phyloP scores from a whole-genome alignment of 2,797 vertebrate genomes.

The Aphelocoma californica region DNA sequence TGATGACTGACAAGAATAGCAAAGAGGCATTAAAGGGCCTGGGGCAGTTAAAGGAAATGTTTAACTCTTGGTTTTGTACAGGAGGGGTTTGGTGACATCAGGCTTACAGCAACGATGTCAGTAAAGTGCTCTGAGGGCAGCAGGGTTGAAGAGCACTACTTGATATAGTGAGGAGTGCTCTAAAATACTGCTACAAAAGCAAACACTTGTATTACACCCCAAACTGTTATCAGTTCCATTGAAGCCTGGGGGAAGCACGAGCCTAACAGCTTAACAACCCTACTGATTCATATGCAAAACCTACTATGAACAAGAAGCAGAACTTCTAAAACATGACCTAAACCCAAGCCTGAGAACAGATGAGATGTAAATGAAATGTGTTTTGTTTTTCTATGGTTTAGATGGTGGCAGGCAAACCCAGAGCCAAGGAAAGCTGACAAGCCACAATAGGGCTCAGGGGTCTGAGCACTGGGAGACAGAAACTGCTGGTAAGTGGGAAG shows the following conservation, averaged over 20 bases:
- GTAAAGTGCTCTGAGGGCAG: background rate
- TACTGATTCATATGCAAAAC: background rate
- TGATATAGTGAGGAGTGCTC: background rate
- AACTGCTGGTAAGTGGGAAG: background rate
- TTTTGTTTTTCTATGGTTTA: background rate
- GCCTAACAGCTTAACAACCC: background rate
- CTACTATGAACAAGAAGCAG: background rate
- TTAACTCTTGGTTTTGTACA: background rate
- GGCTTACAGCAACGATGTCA: background rate
- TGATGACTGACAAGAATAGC: background rate
- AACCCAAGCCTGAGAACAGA: background rate
- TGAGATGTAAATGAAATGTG: background rate
- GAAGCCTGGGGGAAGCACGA: background rate
- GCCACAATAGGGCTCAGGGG: background rate
- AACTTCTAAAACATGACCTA: background rate
- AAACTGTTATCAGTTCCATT: accelerated
- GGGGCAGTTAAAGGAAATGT: background rate
- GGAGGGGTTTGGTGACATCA: background rate
- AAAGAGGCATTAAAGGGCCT: background rate
- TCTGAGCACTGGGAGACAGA: background rate
- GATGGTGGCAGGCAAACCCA: background rate
- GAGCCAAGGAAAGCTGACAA: background rate
- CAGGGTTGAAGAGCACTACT: background rate
- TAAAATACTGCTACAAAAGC: background rate
- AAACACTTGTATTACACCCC: background rate